phyloP scores from a whole-genome alignment of 1,140 invertebrate genomes.

The Druon quercuslanigerum region DNA sequence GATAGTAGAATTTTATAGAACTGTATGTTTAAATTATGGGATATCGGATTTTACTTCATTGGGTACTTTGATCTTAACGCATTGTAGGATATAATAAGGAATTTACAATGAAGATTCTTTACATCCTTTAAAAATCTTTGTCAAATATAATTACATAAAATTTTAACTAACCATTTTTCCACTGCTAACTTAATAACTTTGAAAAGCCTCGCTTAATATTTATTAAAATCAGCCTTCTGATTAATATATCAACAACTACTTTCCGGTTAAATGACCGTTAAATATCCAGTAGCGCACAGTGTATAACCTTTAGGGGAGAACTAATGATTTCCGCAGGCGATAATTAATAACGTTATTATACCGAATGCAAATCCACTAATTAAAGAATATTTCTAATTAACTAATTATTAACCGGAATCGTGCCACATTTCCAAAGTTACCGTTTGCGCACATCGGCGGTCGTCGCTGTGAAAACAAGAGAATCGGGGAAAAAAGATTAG shows the following conservation, averaged over 20 bases:
- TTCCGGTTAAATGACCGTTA: not conserved
- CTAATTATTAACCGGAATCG: not conserved
- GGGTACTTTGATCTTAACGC: too few relatives aligned
- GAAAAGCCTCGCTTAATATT: not conserved
- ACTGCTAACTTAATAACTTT: not conserved
- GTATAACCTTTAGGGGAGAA: not conserved
- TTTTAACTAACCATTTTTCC: too few relatives aligned
- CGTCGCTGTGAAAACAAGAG: not conserved
- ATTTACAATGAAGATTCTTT: too few relatives aligned
- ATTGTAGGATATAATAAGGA: too few relatives aligned
- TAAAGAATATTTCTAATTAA: conserved; percentile 22
- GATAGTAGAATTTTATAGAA: too few relatives aligned
- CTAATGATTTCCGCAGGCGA: conserved; percentile 20
- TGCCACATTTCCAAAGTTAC: not conserved
- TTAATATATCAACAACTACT: not conserved
- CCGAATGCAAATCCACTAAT: not conserved
- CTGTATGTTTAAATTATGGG: too few relatives aligned
- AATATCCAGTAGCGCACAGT: not conserved
- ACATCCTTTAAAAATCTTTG: too few relatives aligned
- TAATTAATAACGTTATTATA: conserved; percentile 16
- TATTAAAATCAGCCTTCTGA: not conserved
- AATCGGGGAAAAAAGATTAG: not conserved
- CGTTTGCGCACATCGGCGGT: not conserved
- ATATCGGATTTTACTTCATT: too few relatives aligned
- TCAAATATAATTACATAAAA: too few relatives aligned